A percentile compares a stretch with the other conserved stretches of the same genome.
These are phyloP conservation scores for Habroteleia sp. DNA, from an alignment of 2,888 invertebrate genomes.

Conservation along the genomic window DNA sequence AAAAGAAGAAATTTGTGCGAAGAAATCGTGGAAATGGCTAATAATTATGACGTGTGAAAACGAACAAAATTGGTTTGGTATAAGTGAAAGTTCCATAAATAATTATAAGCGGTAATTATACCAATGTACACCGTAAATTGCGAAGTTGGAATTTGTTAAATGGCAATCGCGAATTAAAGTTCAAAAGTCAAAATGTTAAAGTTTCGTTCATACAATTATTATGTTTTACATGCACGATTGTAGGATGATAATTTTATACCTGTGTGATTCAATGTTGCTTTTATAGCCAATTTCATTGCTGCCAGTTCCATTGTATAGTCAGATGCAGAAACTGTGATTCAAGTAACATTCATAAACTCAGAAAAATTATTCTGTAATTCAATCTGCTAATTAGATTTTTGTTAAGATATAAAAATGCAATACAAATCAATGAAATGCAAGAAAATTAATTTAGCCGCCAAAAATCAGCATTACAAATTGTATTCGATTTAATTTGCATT, in stretches of 20 bases:
- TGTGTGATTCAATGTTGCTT: too few relatives aligned
- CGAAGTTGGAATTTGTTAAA: conserved; percentile 36
- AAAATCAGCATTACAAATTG: too few relatives aligned
- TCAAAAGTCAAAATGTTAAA: conserved; percentile 43
- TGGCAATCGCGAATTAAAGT: conserved; percentile 31
- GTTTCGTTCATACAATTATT: conserved; percentile 14
- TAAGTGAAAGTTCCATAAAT: conserved; percentile 49
- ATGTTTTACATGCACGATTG: conserved; percentile 12
- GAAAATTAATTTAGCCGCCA: too few relatives aligned
- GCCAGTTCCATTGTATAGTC: too few relatives aligned
- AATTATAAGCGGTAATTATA: conserved; percentile 32
- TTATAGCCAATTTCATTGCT: too few relatives aligned
- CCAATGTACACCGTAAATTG: conserved; percentile 21
- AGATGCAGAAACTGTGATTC: too few relatives aligned
- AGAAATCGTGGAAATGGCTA: conserved; percentile 7
- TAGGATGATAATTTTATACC: conserved; percentile 1
- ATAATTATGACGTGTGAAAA: conserved; percentile 35
- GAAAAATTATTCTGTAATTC: too few relatives aligned
- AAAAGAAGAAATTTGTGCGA: conserved; percentile 10
- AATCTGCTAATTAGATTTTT: too few relatives aligned
- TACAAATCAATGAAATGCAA: too few relatives aligned
- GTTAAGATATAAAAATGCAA: too few relatives aligned
- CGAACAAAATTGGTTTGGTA: background rate
- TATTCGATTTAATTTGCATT: too few relatives aligned
- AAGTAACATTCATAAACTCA: too few relatives aligned